A percentile compares a stretch with the other conserved stretches of the same genome.
Evolutionary conservation across 1,140 invertebrate species (phyloP).

Genomic region (Gyrodactylus bullatarudis): DNA sequence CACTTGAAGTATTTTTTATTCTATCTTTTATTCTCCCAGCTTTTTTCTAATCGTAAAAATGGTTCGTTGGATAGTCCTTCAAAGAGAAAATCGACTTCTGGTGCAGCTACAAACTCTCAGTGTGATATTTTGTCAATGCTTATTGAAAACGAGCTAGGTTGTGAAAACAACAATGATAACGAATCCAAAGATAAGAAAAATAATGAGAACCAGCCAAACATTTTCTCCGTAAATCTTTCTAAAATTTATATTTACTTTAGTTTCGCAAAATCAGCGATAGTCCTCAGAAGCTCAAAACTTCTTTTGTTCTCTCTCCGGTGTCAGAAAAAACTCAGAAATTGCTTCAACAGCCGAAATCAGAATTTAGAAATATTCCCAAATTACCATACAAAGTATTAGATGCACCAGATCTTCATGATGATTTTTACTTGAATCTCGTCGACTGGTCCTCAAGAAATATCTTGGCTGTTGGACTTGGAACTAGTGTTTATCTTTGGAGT

Average conservation of each 20-base stretch:
- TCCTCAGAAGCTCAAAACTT: not conserved
- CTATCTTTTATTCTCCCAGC: not conserved
- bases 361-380: slow-evolving; percentile 9
- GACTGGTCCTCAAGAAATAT: slow-evolving; percentile 9
- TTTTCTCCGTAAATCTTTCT: too few species aligned
- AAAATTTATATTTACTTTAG: too few species aligned
- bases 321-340: not conserved
- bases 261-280: not conserved
- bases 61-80: too few species aligned
- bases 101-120: not conserved
- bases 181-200: not conserved
- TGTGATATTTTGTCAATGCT: not conserved
- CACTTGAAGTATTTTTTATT: not conserved
- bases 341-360: not conserved
- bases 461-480: slow-evolving; percentile 8
- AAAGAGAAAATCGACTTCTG: not conserved
- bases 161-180: not conserved
- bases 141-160: not conserved
- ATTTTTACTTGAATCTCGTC: slow-evolving; percentile 9
- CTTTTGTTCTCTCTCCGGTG: not conserved
- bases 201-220: not conserved
- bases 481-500: slow-evolving; percentile 8
- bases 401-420: slow-evolving; percentile 8
- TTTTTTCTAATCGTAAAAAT: not conserved
- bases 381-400: slow-evolving; percentile 8